A percentile compares a stretch with the other conserved stretches of the same genome.
phyloP scores from a whole-genome alignment of 2,113 vertebrate genomes.

The Microcebus murinus region DNA sequence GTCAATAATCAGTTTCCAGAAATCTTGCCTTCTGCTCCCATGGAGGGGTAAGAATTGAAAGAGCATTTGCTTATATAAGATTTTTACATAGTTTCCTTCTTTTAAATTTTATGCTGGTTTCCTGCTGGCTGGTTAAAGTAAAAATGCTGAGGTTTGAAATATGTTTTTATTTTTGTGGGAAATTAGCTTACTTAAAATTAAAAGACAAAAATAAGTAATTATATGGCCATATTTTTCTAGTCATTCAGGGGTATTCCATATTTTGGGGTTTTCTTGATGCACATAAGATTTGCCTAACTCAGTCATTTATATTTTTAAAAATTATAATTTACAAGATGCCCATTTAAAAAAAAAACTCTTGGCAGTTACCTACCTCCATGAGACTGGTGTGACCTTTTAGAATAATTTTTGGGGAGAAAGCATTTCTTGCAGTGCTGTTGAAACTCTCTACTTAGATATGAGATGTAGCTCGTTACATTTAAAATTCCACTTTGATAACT shows the following conservation, averaged over 20 bases:
- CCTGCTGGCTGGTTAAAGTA: conserved; percentile 49
- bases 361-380: conserved; percentile 47
- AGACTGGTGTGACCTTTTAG: conserved; percentile 63
- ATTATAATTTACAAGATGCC: conserved; percentile 28
- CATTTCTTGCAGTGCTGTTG: not conserved
- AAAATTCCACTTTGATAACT: conserved; percentile 45
- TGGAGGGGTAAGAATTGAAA: conserved; percentile 54
- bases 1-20: conserved; percentile 53
- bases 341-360: not conserved
- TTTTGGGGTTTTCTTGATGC: conserved; percentile 40
- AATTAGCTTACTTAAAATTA: conserved; percentile 58
- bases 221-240: conserved; percentile 49
- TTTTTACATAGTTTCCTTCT: conserved; percentile 65
- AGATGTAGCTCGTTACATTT: conserved; percentile 52
- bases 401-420: conserved; percentile 15
- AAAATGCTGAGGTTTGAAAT: conserved; percentile 65
- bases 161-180: conserved; percentile 46
- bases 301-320: conserved; percentile 59
- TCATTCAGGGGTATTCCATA: conserved; percentile 16
- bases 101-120: conserved; percentile 67
- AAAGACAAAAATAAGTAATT: conserved; percentile 49
- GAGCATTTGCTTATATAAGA: conserved; percentile 67
- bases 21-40: conserved; percentile 54
- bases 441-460: not conserved
- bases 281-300: conserved; percentile 58